A percentile compares a stretch with the other conserved stretches of the same genome.
Conservation (phyloP, 1,140 invertebrate genomes). For the Alviniconcha marisindica region DNA sequence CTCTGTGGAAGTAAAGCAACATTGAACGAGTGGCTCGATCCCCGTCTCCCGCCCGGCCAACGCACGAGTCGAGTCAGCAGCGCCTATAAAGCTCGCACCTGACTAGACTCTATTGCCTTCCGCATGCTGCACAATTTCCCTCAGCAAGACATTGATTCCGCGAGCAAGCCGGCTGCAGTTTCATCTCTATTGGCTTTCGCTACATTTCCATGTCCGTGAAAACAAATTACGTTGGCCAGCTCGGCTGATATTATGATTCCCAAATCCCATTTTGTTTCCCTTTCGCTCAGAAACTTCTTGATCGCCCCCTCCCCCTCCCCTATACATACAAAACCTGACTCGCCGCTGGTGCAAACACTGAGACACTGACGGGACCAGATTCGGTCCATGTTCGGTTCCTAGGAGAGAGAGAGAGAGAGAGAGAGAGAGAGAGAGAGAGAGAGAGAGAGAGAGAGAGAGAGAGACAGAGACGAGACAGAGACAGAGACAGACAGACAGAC, state of each 20-base stretch:
- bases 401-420: slow-evolving; percentile 36
- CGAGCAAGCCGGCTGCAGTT: no score
- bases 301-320: no score
- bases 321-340: no score
- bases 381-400: no score
- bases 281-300: background rate
- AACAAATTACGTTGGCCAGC: background rate
- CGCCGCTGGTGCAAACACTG: slow-evolving; percentile 1
- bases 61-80: no score
- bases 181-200: background rate
- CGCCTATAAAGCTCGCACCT: no score
- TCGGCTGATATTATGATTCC: background rate
- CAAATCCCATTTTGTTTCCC: background rate
- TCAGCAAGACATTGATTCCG: no score
- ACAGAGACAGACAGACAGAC: slow-evolving; percentile 1
- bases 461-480: background rate
- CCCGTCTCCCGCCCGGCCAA: no score
- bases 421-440: slow-evolving; percentile 25
- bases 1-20: no score
- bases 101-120: no score
- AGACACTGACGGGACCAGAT: slow-evolving; percentile 25
- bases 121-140: no score
- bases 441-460: slow-evolving; percentile 18
- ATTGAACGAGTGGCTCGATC: no score
- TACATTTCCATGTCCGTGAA: slow-evolving; percentile 11